Conservation (phyloP, 2,888 invertebrate species). For the Chrysolina oricalcia region DNA sequence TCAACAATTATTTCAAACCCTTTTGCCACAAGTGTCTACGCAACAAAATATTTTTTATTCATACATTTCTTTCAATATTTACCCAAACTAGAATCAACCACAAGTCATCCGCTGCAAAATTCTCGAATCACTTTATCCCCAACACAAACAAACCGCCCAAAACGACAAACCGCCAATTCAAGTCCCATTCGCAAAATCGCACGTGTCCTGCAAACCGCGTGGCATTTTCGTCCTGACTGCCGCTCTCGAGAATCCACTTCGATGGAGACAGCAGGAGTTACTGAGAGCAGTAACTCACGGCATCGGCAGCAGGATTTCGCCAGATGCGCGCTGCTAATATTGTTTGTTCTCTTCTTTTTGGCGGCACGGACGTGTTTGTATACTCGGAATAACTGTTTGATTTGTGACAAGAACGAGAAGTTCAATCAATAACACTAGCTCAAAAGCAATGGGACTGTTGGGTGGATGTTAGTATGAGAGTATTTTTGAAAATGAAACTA, state of each 20-base stretch:
- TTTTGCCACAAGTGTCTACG: neutral
- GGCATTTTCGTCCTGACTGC: constrained; percentile 46
- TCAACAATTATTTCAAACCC: neutral
- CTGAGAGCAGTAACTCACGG: constrained; percentile 46
- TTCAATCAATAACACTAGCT: no score
- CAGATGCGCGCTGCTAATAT: constrained; percentile 55
- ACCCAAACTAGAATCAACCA: neutral
- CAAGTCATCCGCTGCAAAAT: neutral
- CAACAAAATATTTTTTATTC: neutral
- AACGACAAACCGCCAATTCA: neutral
- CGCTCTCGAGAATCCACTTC: constrained; percentile 47
- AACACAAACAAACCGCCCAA: neutral
- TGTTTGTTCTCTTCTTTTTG: constrained; percentile 24
- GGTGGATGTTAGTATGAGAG: no score
- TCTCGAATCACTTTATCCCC: neutral
- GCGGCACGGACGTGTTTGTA: constrained; percentile 5
- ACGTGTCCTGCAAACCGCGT: constrained; percentile 52
- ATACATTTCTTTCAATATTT: constrained; percentile 1
- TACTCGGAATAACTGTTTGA: neutral
- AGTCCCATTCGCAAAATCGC: constrained; percentile 5
- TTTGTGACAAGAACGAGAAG: constrained; percentile 5
- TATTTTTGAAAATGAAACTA: no score
- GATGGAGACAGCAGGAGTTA: constrained; percentile 56
- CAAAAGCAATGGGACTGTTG: no score
- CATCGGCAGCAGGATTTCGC: constrained; percentile 48